These are phyloP conservation scores for Erythrolamprus reginae DNA, from an alignment of 2,113 vertebrate genomes.

Conservation along the genomic window DNA sequence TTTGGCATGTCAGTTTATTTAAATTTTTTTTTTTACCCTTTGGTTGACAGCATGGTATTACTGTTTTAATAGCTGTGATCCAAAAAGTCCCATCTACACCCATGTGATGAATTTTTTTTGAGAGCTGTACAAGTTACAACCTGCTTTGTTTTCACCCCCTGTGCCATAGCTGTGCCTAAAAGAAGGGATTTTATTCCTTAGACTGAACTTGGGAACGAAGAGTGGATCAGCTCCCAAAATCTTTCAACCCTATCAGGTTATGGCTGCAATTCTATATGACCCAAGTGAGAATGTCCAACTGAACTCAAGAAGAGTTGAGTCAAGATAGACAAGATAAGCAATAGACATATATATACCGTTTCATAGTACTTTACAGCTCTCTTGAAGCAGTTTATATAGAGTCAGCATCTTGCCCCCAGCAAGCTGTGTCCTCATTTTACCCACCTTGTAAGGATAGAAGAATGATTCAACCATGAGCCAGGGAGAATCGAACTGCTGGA, in stretches of 20 bases:
- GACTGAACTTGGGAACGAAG: neutral
- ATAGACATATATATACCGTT: neutral
- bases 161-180: neutral
- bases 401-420: neutral
- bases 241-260: neutral
- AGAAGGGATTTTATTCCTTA: neutral
- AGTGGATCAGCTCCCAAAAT: neutral
- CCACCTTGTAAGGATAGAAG: neutral
- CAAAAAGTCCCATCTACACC: neutral
- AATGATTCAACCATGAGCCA: neutral
- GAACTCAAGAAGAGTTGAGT: neutral
- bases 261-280: neutral
- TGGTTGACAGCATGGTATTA: constrained; percentile 72
- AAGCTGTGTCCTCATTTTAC: neutral
- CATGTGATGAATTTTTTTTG: neutral
- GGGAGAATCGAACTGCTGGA: neutral
- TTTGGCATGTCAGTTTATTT: constrained; percentile 72
- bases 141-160: neutral
- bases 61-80: constrained; percentile 48
- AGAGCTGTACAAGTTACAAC: neutral
- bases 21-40: constrained; percentile 57
- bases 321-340: neutral
- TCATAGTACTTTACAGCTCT: neutral
- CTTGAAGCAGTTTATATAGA: neutral
- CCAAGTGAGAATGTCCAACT: neutral